A percentile compares a stretch with the other conserved stretches of the same genome.
Conservation (phyloP, 2,888 invertebrate species). For the Hipparchia sbordonii region DNA sequence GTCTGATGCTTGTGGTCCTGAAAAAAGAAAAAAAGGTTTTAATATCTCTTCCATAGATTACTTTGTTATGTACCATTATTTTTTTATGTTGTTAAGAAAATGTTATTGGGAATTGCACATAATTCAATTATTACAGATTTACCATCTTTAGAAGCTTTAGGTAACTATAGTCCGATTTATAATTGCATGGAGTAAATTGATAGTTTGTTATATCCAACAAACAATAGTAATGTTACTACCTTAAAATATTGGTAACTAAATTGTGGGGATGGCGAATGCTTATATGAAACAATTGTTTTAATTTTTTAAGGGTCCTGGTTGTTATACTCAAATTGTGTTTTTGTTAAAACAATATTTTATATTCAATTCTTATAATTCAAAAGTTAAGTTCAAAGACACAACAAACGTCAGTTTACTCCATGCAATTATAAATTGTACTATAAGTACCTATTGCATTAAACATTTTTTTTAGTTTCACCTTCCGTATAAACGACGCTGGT, state of each 20-base stretch:
- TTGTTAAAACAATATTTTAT: neutral
- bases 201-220: neutral
- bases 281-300: neutral
- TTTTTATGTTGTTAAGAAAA: neutral
- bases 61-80: neutral
- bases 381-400: neutral
- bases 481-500: slow-evolving; percentile 70
- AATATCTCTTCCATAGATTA: neutral
- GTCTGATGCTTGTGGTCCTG: slow-evolving; percentile 67
- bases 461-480: slow-evolving; percentile 50
- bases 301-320: neutral
- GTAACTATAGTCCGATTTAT: slow-evolving; percentile 4
- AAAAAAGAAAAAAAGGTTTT: slow-evolving; percentile 36
- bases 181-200: slow-evolving; percentile 15
- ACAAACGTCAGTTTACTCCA: slow-evolving; percentile 4
- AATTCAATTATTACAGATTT: neutral
- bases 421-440: slow-evolving; percentile 11
- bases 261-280: neutral
- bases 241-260: too few relatives aligned
- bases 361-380: neutral
- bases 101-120: neutral
- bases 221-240: neutral
- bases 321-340: too few relatives aligned
- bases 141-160: neutral
- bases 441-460: slow-evolving; percentile 15